A percentile compares a stretch with the other conserved stretches of the same genome.
These are phyloP conservation scores for Pachyseris speciosa DNA, from an alignment of 64 coral and sea anemone species.

Conservation along the genomic window DNA sequence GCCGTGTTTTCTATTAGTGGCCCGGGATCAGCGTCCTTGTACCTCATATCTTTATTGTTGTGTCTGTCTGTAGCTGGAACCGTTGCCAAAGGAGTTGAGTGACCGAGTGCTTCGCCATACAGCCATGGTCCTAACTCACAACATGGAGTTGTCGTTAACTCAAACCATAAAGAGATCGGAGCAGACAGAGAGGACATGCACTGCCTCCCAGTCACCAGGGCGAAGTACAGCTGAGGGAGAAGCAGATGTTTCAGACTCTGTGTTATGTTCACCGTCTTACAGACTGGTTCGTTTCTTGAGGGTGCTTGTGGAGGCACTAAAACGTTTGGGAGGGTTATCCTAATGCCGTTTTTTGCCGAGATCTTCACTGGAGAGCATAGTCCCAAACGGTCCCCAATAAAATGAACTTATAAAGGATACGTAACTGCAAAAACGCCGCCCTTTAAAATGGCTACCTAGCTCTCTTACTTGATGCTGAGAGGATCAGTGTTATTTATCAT, in stretches of 20 bases:
- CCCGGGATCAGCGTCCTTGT: too few species aligned
- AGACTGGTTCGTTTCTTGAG: conserved; percentile 52
- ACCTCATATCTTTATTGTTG: neutral
- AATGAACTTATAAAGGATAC: too few species aligned
- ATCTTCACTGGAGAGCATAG: too few species aligned
- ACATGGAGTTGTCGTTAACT: conserved; percentile 72
- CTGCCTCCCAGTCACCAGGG: neutral
- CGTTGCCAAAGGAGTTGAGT: conserved; percentile 73
- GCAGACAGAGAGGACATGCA: neutral
- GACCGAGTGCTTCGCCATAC: conserved; percentile 78
- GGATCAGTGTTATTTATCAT: too few species aligned
- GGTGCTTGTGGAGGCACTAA: conserved; percentile 10
- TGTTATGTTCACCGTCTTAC: conserved; percentile 20
- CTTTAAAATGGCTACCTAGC: too few species aligned
- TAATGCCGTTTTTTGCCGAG: too few species aligned
- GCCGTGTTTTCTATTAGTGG: too few species aligned
- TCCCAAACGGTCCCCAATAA: too few species aligned
- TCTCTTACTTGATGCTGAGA: too few species aligned
- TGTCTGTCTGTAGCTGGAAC: conserved; percentile 41
- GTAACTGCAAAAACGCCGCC: too few species aligned
- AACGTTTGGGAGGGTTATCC: neutral
- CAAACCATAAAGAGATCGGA: neutral
- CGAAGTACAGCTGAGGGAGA: neutral
- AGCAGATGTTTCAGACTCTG: neutral
- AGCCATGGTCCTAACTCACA: conserved; percentile 85